Evolutionary conservation across 2,888 invertebrate genomes (phyloP).

Genomic region (Lepeophtheirus nordmannii): DNA sequence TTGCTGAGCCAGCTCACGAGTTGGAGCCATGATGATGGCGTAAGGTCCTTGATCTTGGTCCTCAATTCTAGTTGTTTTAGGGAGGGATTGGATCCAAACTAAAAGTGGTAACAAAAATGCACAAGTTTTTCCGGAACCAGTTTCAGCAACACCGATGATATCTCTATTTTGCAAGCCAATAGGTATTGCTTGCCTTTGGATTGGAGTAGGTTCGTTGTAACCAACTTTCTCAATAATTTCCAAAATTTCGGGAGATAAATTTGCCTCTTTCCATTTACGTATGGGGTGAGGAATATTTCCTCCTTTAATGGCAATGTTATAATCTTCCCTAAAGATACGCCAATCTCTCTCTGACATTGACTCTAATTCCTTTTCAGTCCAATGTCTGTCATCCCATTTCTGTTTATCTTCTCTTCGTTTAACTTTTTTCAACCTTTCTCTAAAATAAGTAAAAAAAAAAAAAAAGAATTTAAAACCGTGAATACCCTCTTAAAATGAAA

Average conservation of each 20-base stretch:
- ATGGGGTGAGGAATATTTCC: slow-evolving; percentile 93
- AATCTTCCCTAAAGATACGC: slow-evolving; percentile 98
- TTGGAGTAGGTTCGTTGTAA: slow-evolving; percentile 95
- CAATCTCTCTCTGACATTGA: slow-evolving; percentile 99
- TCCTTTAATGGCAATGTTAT: slow-evolving; percentile 90
- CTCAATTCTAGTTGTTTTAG: slow-evolving; percentile 79
- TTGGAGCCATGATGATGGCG: slow-evolving; percentile 95
- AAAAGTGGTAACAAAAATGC: slow-evolving; percentile 93
- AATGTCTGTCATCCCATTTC: slow-evolving; percentile 96
- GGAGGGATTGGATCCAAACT: slow-evolving; percentile 93
- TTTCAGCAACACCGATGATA: slow-evolving; percentile 98
- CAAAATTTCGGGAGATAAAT: slow-evolving; percentile 70
- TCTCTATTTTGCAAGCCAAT: slow-evolving; percentile 86
- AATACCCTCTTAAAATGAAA: background rate
- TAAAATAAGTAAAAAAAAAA: slow-evolving; percentile 21
- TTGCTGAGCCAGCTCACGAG: slow-evolving; percentile 97
- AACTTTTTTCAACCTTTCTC: slow-evolving; percentile 68
- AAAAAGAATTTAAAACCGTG: slow-evolving; percentile 14
- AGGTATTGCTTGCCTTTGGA: slow-evolving; percentile 97
- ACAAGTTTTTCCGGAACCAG: slow-evolving; percentile 95
- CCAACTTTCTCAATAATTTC: slow-evolving; percentile 88
- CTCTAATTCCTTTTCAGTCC: slow-evolving; percentile 80
- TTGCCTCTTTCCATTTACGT: slow-evolving; percentile 83
- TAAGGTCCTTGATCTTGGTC: slow-evolving; percentile 92
- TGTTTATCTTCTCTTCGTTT: slow-evolving; percentile 92